These are phyloP conservation scores for Rhinopithecus roxellana DNA, from an alignment of 2,113 vertebrate genomes.

Conservation along the genomic window DNA sequence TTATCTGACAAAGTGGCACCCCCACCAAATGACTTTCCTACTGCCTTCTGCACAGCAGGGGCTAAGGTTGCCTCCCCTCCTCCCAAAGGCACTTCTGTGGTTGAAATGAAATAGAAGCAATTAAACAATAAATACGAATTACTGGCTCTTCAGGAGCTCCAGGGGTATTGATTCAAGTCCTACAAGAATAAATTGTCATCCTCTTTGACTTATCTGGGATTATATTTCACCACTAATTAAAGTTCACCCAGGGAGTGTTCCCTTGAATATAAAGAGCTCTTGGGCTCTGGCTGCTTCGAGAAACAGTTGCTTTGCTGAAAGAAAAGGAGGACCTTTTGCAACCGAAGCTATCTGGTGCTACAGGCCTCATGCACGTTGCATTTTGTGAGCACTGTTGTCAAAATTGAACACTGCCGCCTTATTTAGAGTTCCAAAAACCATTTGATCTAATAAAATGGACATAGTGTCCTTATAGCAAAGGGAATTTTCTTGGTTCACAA, in stretches of 20 bases:
- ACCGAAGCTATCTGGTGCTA: not conserved
- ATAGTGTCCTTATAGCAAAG: not conserved
- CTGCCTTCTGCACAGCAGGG: not conserved
- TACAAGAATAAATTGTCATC: conserved; percentile 61
- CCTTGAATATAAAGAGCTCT: conserved; percentile 37
- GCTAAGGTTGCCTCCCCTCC: not conserved
- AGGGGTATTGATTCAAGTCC: conserved; percentile 56
- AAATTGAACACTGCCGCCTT: not conserved
- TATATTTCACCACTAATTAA: conserved; percentile 75
- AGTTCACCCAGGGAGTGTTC: conserved; percentile 41
- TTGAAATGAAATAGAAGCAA: conserved; percentile 56
- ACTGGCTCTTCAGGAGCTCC: not conserved
- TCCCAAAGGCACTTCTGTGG: not conserved
- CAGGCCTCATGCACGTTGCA: rapidly evolving
- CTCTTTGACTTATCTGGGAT: conserved; percentile 56
- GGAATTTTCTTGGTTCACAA: not conserved
- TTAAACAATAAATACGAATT: conserved; percentile 61
- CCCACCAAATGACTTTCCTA: not conserved
- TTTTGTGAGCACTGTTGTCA: not conserved
- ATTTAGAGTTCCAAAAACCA: not conserved
- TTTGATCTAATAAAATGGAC: conserved; percentile 27
- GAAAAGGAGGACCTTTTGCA: not conserved
- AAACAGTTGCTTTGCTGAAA: not conserved
- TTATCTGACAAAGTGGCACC: not conserved
- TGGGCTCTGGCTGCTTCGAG: not conserved